A percentile compares a stretch with the other conserved stretches of the same genome.
phyloP scores from a whole-genome alignment of 2,888 invertebrate genomes.

The Lampropteryx suffumata region DNA sequence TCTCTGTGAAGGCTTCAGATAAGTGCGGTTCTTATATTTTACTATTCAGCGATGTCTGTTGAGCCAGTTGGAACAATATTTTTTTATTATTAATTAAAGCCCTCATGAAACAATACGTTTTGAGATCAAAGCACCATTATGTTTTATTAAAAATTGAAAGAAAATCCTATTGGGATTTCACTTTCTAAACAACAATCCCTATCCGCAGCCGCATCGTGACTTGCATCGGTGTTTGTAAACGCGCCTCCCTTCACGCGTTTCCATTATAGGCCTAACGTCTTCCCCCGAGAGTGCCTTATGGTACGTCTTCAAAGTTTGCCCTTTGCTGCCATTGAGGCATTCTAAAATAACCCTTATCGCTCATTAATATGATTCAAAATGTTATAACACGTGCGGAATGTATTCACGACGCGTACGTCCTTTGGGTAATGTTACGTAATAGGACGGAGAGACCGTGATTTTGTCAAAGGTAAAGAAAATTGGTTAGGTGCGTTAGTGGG shows the following conservation, averaged over 20 bases:
- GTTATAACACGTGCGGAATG: conserved; percentile 47
- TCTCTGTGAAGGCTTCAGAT: too few species aligned
- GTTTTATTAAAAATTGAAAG: background rate
- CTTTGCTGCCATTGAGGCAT: conserved; percentile 47
- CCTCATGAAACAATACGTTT: too few species aligned
- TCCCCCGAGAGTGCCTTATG: conserved; percentile 61
- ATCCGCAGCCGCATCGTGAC: conserved; percentile 29
- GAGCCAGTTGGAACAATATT: too few species aligned
- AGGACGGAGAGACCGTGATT: conserved; percentile 74
- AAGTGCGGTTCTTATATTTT: too few species aligned
- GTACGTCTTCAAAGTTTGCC: conserved; percentile 51
- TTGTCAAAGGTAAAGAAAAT: conserved; percentile 82
- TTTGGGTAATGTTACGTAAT: conserved; percentile 81
- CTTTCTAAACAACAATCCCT: conserved; percentile 11
- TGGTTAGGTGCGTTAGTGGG: conserved; percentile 74
- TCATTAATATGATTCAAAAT: conserved; percentile 67
- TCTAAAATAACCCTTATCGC: conserved; percentile 64
- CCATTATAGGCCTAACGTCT: conserved; percentile 64
- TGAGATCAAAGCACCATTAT: too few species aligned
- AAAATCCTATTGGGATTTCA: conserved; percentile 24
- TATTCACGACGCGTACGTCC: conserved; percentile 76
- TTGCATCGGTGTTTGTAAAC: conserved; percentile 29
- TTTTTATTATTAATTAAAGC: too few species aligned
- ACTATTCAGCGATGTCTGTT: too few species aligned
- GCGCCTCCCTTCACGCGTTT: conserved; percentile 39